Percentiles rank a stretch among this genome's conserved stretches.
Conservation (phyloP, 2,888 invertebrate genomes). For the Plebejus anna region DNA sequence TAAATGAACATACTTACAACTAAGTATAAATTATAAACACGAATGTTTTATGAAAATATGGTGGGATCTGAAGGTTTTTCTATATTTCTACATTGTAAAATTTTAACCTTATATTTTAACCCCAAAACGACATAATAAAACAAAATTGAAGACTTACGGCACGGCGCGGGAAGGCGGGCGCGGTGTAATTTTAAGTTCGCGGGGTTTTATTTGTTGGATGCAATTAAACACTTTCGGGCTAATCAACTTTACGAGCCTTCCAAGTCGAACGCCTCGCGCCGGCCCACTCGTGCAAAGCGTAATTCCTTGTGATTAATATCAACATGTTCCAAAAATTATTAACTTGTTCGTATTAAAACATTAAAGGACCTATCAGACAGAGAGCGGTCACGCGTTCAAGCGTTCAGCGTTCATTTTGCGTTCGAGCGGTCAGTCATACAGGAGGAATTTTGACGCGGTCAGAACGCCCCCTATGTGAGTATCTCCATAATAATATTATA, state of each 20-base stretch:
- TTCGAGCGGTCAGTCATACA: too few species aligned
- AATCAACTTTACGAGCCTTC: slow-evolving; percentile 61
- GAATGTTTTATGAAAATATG: too few species aligned
- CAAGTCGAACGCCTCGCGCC: slow-evolving; percentile 39
- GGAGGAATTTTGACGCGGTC: too few species aligned
- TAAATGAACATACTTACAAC: too few species aligned
- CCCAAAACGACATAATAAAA: not conserved
- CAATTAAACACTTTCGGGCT: slow-evolving; percentile 67
- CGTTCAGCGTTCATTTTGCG: too few species aligned
- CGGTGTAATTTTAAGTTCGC: slow-evolving; percentile 25
- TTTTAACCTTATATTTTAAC: not conserved
- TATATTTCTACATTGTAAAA: not conserved
- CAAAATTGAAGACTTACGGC: slow-evolving; percentile 2
- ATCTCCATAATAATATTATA: too few species aligned
- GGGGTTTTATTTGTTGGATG: slow-evolving; percentile 45
- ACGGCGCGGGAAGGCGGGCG: not conserved
- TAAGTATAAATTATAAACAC: too few species aligned
- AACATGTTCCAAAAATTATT: not conserved
- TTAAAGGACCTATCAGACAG: not conserved
- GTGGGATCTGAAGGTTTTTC: not conserved
- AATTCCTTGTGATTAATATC: slow-evolving; percentile 61
- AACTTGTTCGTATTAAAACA: not conserved
- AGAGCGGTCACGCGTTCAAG: too few species aligned
- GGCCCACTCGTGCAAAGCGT: slow-evolving; percentile 45
- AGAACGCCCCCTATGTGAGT: too few species aligned